These are phyloP conservation scores for Mamestra brassicae DNA, from an alignment of 2,888 invertebrate genomes.

Conservation along the genomic window DNA sequence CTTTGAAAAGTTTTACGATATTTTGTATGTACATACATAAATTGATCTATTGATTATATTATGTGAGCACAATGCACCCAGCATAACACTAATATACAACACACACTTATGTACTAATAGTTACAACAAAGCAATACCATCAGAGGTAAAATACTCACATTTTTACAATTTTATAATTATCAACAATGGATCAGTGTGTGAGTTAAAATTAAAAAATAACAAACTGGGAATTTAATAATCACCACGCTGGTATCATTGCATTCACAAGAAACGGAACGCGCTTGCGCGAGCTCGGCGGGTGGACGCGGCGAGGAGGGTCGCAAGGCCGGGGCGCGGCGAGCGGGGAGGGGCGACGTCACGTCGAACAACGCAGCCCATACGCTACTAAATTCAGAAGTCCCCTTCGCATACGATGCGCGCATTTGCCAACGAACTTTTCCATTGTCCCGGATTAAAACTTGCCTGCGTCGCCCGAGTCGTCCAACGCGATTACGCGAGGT, in stretches of 20 bases:
- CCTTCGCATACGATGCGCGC: slow-evolving; percentile 49
- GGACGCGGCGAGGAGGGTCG: slow-evolving; percentile 83
- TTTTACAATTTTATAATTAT: no score
- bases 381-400: slow-evolving; percentile 80
- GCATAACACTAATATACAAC: no score
- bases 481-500: slow-evolving; percentile 88
- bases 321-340: slow-evolving; percentile 86
- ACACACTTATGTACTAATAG: no score
- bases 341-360: slow-evolving; percentile 87
- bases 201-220: slow-evolving; percentile 40
- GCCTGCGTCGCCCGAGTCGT: slow-evolving; percentile 89
- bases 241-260: slow-evolving; percentile 81
- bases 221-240: slow-evolving; percentile 65
- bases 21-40: neutral
- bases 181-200: no score
- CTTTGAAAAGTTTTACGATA: no score
- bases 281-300: slow-evolving; percentile 85
- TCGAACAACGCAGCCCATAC: slow-evolving; percentile 87
- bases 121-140: no score
- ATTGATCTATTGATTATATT: no score
- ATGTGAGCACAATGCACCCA: no score
- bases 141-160: no score
- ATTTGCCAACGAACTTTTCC: slow-evolving; percentile 59
- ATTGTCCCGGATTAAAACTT: slow-evolving; percentile 79
- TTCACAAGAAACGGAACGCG: slow-evolving; percentile 85